Conservation (phyloP, 53 echinoderm and acorn worm genomes). For the Arbacia lixula region DNA sequence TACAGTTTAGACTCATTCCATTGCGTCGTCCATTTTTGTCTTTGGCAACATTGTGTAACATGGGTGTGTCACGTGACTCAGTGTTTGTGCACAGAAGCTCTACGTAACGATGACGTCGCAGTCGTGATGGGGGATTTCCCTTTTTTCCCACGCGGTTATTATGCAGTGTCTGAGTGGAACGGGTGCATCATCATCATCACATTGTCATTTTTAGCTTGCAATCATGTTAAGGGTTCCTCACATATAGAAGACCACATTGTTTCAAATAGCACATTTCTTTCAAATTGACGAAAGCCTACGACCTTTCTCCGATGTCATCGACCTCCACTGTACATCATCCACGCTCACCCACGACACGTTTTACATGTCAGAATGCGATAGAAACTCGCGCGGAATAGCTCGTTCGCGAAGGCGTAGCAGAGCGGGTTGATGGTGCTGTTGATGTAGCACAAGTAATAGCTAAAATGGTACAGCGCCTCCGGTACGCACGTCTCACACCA, state of each 20-base stretch:
- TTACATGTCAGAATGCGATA: conserved; percentile 88
- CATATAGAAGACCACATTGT: conserved; percentile 29
- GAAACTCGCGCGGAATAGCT: conserved; percentile 94
- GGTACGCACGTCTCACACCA: conserved; percentile 70
- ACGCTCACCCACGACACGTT: conserved; percentile 65
- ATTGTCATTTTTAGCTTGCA: conserved; percentile 45
- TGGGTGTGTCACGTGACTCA: conserved; percentile 38
- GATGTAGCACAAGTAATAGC: conserved; percentile 96
- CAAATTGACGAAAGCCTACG: neutral
- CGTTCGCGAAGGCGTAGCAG: conserved; percentile 98
- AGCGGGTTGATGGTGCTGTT: conserved; percentile 96
- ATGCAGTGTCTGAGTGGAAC: neutral
- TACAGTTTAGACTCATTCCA: conserved; percentile 43
- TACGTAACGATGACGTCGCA: conserved; percentile 23
- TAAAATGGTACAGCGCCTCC: conserved; percentile 72
- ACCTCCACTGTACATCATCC: neutral
- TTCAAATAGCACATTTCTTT: conserved; percentile 1
- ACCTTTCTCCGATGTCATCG: neutral
- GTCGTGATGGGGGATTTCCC: conserved; percentile 16
- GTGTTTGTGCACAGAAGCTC: conserved; percentile 55
- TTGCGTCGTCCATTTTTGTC: conserved; percentile 10
- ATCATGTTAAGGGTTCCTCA: conserved; percentile 35
- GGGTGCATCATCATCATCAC: conserved; percentile 9
- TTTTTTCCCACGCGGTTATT: neutral
- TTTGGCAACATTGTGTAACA: conserved; percentile 39